phyloP scores from a whole-genome alignment of 2,113 vertebrate genomes.

The Falco punctatus region DNA sequence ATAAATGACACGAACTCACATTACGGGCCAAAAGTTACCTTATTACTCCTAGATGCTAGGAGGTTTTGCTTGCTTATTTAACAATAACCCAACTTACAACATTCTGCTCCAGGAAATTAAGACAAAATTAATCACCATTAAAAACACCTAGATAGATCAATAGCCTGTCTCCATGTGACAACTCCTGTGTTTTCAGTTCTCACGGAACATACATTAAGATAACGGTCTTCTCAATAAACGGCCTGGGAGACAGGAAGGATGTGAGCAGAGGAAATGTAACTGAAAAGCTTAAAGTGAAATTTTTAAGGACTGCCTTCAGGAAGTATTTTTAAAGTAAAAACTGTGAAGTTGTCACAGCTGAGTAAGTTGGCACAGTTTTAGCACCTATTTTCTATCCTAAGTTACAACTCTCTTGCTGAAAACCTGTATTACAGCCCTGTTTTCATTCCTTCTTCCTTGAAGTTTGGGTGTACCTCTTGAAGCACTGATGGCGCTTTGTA shows the following conservation, averaged over 20 bases:
- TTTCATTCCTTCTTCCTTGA: background rate
- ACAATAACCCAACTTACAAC: background rate
- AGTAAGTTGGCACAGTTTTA: background rate
- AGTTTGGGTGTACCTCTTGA: background rate
- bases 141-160: background rate
- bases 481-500: background rate
- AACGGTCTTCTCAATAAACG: background rate
- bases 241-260: background rate
- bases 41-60: background rate
- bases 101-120: background rate
- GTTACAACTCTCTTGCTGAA: background rate
- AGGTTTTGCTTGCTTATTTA: background rate
- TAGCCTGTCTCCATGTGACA: background rate
- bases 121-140: background rate
- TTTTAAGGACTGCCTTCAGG: background rate
- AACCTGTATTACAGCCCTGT: background rate
- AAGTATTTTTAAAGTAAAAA: background rate
- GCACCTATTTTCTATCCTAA: background rate
- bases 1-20: background rate
- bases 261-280: background rate
- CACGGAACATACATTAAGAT: background rate
- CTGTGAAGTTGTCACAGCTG: background rate
- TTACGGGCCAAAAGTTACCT: background rate
- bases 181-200: background rate
- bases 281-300: background rate